Base-by-base conservation (phyloP, 1,140 invertebrate species). In the Drosophila lacteicornis region DNA sequence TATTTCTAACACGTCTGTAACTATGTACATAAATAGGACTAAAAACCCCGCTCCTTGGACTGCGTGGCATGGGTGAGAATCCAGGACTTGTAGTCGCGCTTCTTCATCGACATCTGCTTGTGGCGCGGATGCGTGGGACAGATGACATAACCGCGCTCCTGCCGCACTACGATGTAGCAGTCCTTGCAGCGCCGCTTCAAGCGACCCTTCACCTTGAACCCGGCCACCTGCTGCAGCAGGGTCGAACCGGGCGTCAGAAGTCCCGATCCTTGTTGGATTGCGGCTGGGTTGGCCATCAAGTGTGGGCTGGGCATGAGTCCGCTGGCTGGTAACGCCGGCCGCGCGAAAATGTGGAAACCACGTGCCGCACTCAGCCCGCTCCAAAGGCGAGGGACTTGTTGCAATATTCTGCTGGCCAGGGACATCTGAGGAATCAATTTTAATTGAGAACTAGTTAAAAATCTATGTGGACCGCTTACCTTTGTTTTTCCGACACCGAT, bases 111-210 rank as follows among this genome's bases (percentile, higher is more conserved):
- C 94, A 95, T 96, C 93, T 97, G 96, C 82, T 97, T 97, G 81
- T 98, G 97, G 57, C 96, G 93, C 42, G 95, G 95, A 91, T 96
- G 94, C 22, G 94, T 95, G 77, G 95, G 95, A 82, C 97, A 98
- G 55, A 96, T 95, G 49, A 97, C 95, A 93, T 95, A 96, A 71
- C 95, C 84, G 40, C 96, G 94, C 68, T 96, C 94, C 86, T 97
- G 94, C 59, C 95, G 93, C 45, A 94, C 93, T 13, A 96, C 94
- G 87, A 96, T 94, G 81, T 96, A 96, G 84, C 97, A 98, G 78
- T 96, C 95, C 92, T 95, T 96, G 85, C 97, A 98, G 36, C 97
- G 93, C 51, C 94, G 92, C 75, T 94, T 94, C 22, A 96, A 84
- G 15, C 92, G 77, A 11, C 94, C 95, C 87, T 94, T 95, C 7